phyloP scores from a whole-genome alignment of 2,797 vertebrate species.

The Myotis daubentonii region DNA sequence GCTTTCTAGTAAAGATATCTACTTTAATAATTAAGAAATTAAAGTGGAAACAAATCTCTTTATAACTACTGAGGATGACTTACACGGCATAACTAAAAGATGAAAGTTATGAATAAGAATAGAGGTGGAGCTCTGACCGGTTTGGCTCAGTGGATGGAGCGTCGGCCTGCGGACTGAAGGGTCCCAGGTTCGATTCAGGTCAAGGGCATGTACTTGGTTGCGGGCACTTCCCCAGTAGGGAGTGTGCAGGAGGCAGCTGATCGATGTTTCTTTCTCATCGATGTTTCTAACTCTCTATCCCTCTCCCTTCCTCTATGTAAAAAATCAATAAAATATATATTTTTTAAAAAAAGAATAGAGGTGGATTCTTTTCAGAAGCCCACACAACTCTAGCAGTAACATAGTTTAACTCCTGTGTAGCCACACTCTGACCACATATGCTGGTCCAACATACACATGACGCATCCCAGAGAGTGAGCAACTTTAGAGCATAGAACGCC shows the following conservation, averaged over 20 bases:
- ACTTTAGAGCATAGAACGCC: neutral
- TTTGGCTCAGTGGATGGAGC: too few relatives aligned
- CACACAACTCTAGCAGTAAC: neutral
- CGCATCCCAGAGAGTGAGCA: neutral
- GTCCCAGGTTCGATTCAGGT: too few relatives aligned
- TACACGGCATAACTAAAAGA: slow-evolving; percentile 10
- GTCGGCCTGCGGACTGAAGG: too few relatives aligned
- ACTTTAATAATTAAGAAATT: slow-evolving; percentile 43
- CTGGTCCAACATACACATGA: too few relatives aligned
- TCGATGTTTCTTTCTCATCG: too few relatives aligned
- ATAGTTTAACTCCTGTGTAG: neutral
- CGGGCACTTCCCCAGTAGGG: too few relatives aligned
- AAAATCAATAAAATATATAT: too few relatives aligned
- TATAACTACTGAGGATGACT: neutral
- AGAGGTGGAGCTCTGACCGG: neutral
- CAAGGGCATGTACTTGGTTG: too few relatives aligned
- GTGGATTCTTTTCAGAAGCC: neutral
- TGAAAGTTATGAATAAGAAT: neutral
- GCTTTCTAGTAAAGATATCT: neutral
- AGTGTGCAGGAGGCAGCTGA: too few relatives aligned
- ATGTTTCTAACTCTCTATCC: too few relatives aligned
- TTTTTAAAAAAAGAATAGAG: neutral
- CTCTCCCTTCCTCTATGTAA: too few relatives aligned
- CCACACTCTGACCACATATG: neutral
- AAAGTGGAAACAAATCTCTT: neutral